Conservation (phyloP, 2,797 vertebrate genomes). For the Silurus lanzhouensis region DNA sequence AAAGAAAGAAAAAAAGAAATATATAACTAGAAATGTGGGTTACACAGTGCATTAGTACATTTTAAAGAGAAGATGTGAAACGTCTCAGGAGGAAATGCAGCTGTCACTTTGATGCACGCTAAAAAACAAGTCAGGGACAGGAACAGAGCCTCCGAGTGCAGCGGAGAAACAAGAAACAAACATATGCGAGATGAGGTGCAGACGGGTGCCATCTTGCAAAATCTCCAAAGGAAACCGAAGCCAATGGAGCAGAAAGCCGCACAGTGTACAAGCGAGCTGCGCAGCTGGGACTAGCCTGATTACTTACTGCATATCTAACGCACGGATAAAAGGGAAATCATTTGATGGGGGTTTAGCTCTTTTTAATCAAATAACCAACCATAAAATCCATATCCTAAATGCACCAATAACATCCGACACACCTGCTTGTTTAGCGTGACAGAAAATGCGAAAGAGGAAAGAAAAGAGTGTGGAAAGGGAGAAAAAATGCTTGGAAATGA, state of each 20-base stretch:
- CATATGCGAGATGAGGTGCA: background rate
- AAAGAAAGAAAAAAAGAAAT: no score
- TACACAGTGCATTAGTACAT: background rate
- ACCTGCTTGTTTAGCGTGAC: conserved; percentile 28
- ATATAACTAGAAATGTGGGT: background rate
- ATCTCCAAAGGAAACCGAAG: conserved; percentile 10
- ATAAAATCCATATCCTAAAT: conserved; percentile 19
- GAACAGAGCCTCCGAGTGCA: conserved; percentile 1
- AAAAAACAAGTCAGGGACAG: background rate
- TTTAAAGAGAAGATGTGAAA: conserved; percentile 4
- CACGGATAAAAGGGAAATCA: conserved; percentile 29
- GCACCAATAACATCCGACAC: conserved; percentile 4
- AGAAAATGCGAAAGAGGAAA: background rate
- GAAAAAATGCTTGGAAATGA: conserved; percentile 17
- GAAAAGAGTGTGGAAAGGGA: conserved; percentile 4
- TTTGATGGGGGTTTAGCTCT: conserved; percentile 41
- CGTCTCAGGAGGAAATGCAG: conserved; percentile 7
- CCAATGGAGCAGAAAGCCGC: background rate
- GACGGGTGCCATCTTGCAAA: conserved; percentile 16
- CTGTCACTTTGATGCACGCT: conserved; percentile 35
- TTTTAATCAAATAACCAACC: conserved; percentile 33
- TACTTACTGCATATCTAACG: conserved; percentile 14
- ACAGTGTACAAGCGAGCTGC: background rate
- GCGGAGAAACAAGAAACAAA: conserved; percentile 3
- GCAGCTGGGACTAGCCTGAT: background rate